A percentile compares a stretch with the other conserved stretches of the same genome.
These are phyloP conservation scores for Myotis brandtii DNA, from an alignment of 2,113 vertebrate genomes.

Conservation along the genomic window DNA sequence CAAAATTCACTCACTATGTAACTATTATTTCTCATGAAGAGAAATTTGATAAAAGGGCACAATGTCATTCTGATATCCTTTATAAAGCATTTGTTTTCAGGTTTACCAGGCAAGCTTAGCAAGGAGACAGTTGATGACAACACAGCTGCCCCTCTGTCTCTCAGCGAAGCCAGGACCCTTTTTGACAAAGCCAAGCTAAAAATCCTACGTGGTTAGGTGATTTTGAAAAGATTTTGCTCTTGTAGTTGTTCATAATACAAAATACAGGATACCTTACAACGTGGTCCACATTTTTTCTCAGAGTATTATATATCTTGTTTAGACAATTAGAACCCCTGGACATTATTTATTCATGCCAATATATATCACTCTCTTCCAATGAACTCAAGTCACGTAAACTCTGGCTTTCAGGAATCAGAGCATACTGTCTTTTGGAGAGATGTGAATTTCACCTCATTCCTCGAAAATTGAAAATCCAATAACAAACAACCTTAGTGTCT, in stretches of 20 bases:
- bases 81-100: conserved; percentile 28
- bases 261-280: conserved; percentile 74
- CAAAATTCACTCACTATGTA: neutral
- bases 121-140: conserved; percentile 49
- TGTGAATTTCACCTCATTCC: conserved; percentile 73
- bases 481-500: conserved; percentile 71
- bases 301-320: conserved; percentile 78
- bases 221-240: conserved; percentile 79
- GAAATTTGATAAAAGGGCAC: neutral
- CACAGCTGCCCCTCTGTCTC: conserved; percentile 26
- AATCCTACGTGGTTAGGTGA: conserved; percentile 56
- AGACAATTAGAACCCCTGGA: conserved; percentile 78
- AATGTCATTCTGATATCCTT: neutral
- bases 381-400: conserved; percentile 82
- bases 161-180: conserved; percentile 5
- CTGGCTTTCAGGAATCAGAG: conserved; percentile 79
- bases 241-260: conserved; percentile 68
- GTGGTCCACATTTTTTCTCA: conserved; percentile 62
- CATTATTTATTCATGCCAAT: conserved; percentile 84
- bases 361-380: conserved; percentile 84
- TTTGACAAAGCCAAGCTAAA: conserved; percentile 78
- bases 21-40: conserved; percentile 26
- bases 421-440: conserved; percentile 69
- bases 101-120: conserved; percentile 25
- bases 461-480: conserved; percentile 82